Base-by-base conservation (phyloP, 1,140 invertebrate genomes). In the Atta cephalotes region DNA sequence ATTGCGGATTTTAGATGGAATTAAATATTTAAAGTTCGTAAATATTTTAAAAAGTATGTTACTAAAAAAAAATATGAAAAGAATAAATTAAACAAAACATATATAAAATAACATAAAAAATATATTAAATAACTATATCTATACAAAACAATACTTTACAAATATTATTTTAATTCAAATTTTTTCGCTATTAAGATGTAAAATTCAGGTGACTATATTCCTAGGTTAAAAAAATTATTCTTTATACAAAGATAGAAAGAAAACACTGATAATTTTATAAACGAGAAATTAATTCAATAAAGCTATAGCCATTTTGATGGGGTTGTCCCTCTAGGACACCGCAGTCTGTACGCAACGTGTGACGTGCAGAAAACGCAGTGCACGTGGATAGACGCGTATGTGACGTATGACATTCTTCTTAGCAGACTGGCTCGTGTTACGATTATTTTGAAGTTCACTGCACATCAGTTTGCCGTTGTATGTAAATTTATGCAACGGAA, bases 321-420 rank as follows among this genome's bases (percentile, higher is more conserved):
- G 35, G 4, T 28, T 25, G 25, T 25, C 25, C 1, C 18, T 16
- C 14, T 25, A 51, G 39, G 12, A 45, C 21, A 28, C 5, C 18
- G 28, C n/a, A 51, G 25, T 12, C 28, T 28, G 25, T 56, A 82
- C 51, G 53, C 71, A 70, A 70, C 70, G 56, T 49, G 71, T 81
- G 21, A 70, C 53, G 21, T 28, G 35, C 5, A 35, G 51, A 51
- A 62, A 49, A 62, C 70, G 49, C 28, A 10, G 25, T 76, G 28
- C 88, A 86, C 88, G 88, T 89, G 87, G 68, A 21, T 62, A 28
- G 31, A 3, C 21, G 49, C 31, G 12, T 82, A 72, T 9, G 25
- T 3, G 39, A 51, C 49, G 25, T 0, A 51, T 51, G 49, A 6
- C 4, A 28, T 28, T 51, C 3, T 39, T 68, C 9, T 74, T 35